Evolutionary conservation across 2,797 vertebrate species (phyloP).

Genomic region (Coilia nasus): DNA sequence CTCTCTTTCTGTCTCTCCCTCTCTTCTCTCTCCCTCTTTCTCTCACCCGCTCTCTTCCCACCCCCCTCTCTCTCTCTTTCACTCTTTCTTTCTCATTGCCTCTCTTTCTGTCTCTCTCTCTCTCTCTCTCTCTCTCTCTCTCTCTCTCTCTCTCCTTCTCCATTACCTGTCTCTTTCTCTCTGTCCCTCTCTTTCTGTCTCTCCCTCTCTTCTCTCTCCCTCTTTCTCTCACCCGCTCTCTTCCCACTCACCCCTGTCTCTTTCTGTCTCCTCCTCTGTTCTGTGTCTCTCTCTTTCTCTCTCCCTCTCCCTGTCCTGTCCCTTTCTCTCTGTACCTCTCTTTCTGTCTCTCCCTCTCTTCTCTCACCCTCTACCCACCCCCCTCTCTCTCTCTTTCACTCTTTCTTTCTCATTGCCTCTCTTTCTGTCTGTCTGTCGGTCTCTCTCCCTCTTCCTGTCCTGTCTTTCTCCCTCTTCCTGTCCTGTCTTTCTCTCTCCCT

Average conservation of each 20-base stretch:
- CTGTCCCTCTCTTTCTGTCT: too few species aligned
- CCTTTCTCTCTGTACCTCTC: constrained; percentile 42
- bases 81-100: not conserved
- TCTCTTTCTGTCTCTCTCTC: too few species aligned
- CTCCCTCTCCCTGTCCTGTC: constrained; percentile 31
- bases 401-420: too few species aligned
- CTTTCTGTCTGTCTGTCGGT: too few species aligned
- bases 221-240: constrained; percentile 4
- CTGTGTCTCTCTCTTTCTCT: constrained; percentile 14
- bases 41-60: not conserved
- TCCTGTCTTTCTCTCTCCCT: too few species aligned
- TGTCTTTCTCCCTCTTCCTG: too few species aligned
- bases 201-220: not conserved
- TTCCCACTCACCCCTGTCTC: too few species aligned
- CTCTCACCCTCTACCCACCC: not conserved
- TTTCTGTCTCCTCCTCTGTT: too few species aligned
- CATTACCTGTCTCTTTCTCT: too few species aligned
- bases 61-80: constrained; percentile 44
- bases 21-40: constrained; percentile 16
- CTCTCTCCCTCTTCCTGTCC: too few species aligned
- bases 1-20: constrained; percentile 44
- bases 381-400: constrained; percentile 42
- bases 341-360: constrained; percentile 9
- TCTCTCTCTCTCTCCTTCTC: too few species aligned
- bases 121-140: too few species aligned